Evolutionary conservation across 2,113 vertebrate genomes (phyloP).

Genomic region (Platichthys flesus): DNA sequence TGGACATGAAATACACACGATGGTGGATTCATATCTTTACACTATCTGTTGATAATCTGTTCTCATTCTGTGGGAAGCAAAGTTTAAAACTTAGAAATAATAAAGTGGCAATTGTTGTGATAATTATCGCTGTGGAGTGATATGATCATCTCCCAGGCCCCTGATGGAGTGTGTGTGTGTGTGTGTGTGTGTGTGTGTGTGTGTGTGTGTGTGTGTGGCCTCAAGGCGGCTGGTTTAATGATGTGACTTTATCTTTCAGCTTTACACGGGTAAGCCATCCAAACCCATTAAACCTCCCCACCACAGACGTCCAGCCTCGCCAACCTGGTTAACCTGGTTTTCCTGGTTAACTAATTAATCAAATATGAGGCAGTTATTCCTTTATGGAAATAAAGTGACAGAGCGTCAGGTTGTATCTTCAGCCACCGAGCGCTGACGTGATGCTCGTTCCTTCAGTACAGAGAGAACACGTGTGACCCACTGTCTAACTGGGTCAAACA

Average conservation of each 20-base stretch:
- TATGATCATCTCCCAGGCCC: too few species aligned
- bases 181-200: not conserved
- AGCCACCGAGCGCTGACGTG: too few species aligned
- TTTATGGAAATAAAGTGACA: too few species aligned
- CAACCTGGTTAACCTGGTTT: not conserved
- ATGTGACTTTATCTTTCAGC: slow-evolving; percentile 32
- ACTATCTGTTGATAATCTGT: too few species aligned
- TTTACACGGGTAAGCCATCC: not conserved
- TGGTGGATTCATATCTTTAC: too few species aligned
- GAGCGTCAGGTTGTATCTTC: too few species aligned
- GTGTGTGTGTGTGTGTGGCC: not conserved
- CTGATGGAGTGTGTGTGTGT: not conserved
- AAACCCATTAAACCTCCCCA: slow-evolving; percentile 14
- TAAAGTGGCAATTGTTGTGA: too few species aligned
- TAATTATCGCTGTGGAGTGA: too few species aligned
- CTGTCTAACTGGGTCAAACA: not conserved
- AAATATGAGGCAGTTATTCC: too few species aligned
- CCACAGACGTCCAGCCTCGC: not conserved
- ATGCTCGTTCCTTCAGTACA: too few species aligned
- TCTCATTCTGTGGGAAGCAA: not conserved
- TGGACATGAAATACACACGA: too few species aligned
- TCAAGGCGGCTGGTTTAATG: slow-evolving; percentile 46
- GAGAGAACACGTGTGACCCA: not conserved
- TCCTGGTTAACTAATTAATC: not conserved
- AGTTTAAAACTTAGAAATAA: not conserved